Conservation (phyloP, 2,113 vertebrate genomes). For the Sprattus sprattus region DNA sequence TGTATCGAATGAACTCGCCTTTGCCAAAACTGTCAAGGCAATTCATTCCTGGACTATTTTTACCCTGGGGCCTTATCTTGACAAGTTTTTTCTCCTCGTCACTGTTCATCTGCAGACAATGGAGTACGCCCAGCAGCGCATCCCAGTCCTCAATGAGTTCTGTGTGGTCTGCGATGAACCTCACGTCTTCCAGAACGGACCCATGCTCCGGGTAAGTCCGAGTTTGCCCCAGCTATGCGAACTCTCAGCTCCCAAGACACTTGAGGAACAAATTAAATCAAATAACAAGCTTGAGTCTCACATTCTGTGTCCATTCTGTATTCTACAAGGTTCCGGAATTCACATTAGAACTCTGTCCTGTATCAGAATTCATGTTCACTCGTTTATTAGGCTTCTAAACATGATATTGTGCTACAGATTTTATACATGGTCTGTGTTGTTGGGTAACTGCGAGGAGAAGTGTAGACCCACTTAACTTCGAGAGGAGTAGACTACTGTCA, state of each 20-base stretch:
- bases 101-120: conserved; percentile 72
- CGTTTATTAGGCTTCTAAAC: not conserved
- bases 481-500: not conserved
- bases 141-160: conserved; percentile 86
- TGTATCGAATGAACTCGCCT: not conserved
- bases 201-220: conserved; percentile 84
- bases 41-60: not conserved
- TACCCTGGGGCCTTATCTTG: not conserved
- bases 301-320: too few relatives aligned
- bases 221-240: not conserved
- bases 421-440: not conserved
- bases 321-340: too few relatives aligned
- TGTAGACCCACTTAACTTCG: conserved; percentile 2
- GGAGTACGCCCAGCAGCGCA: conserved; percentile 87
- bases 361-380: too few relatives aligned
- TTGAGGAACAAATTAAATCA: too few relatives aligned
- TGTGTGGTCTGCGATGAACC: conserved; percentile 91
- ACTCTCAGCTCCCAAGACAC: not conserved
- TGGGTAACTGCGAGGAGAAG: not conserved
- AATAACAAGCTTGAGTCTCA: too few relatives aligned
- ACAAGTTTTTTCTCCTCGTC: not conserved
- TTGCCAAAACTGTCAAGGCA: not conserved
- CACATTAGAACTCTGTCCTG: too few relatives aligned
- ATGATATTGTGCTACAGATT: not conserved
- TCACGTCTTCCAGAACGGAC: conserved; percentile 89